Evolutionary conservation across 2,113 vertebrate genomes (phyloP).

Genomic region (Macrotis lagotis): DNA sequence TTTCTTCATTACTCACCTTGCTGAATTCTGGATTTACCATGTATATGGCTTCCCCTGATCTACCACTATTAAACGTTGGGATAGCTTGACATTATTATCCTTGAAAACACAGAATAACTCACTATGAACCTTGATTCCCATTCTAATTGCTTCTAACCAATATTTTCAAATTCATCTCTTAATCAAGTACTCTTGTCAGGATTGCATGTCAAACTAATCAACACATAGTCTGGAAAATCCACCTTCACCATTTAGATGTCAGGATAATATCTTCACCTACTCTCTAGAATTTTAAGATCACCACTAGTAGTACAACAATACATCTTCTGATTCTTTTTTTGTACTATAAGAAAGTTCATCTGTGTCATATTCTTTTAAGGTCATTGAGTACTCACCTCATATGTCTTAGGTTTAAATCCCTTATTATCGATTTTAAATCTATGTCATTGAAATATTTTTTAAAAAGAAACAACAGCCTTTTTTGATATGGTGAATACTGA

Average conservation of each 20-base stretch:
- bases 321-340: background rate
- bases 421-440: background rate
- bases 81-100: too few species aligned
- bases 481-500: background rate
- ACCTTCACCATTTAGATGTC: background rate
- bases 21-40: too few species aligned
- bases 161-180: too few species aligned
- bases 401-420: background rate
- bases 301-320: background rate
- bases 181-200: too few species aligned
- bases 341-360: background rate
- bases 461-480: background rate
- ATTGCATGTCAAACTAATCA: background rate
- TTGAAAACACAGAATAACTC: too few species aligned
- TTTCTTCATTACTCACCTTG: too few species aligned
- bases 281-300: background rate
- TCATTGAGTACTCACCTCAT: background rate
- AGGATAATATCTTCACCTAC: background rate
- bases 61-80: too few species aligned
- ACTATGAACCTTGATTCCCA: too few species aligned
- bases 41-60: too few species aligned
- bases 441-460: too few species aligned
- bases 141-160: too few species aligned
- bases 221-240: background rate
- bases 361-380: background rate